These are phyloP conservation scores for Poecilobothrus nobilitatus DNA, from an alignment of 2,888 invertebrate genomes.

Conservation along the genomic window DNA sequence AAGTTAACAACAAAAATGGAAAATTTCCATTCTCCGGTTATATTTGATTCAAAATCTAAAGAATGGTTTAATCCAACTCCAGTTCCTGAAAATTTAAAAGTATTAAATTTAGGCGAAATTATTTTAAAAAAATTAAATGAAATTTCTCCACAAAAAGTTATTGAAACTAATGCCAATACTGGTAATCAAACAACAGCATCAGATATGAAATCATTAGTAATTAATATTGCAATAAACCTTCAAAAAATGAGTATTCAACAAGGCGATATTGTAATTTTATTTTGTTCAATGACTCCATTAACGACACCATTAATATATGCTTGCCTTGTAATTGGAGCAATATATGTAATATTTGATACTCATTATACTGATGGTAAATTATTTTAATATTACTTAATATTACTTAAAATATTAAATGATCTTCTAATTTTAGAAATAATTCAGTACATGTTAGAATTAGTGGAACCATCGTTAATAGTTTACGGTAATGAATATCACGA, in stretches of 20 bases:
- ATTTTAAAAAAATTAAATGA: slow-evolving; percentile 11
- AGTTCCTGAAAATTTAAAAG: neutral
- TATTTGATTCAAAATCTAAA: neutral
- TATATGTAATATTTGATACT: slow-evolving; percentile 11
- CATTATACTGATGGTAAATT: slow-evolving; percentile 11
- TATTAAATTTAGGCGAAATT: neutral
- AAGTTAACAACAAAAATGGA: neutral
- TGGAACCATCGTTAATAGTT: slow-evolving; percentile 8
- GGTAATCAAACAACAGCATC: neutral
- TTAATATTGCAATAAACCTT: slow-evolving; percentile 5
- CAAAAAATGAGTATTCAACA: neutral
- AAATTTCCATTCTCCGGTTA: neutral
- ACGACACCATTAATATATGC: slow-evolving; percentile 12
- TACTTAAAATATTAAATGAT: neutral
- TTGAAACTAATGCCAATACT: slow-evolving; percentile 12
- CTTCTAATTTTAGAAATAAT: slow-evolving; percentile 8
- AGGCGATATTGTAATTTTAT: slow-evolving; percentile 12
- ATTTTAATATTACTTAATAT: neutral
- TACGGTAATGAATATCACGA: slow-evolving; percentile 8
- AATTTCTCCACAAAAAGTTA: slow-evolving; percentile 10
- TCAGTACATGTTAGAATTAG: neutral
- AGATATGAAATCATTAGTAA: neutral
- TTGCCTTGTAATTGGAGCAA: slow-evolving; percentile 13
- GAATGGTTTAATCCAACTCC: neutral
- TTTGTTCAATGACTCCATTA: slow-evolving; percentile 1